Percentiles rank a stretch among this genome's conserved stretches.
These are phyloP conservation scores for Hippocampus guttulatus DNA, from an alignment of 2,113 vertebrate genomes.

Conservation along the genomic window DNA sequence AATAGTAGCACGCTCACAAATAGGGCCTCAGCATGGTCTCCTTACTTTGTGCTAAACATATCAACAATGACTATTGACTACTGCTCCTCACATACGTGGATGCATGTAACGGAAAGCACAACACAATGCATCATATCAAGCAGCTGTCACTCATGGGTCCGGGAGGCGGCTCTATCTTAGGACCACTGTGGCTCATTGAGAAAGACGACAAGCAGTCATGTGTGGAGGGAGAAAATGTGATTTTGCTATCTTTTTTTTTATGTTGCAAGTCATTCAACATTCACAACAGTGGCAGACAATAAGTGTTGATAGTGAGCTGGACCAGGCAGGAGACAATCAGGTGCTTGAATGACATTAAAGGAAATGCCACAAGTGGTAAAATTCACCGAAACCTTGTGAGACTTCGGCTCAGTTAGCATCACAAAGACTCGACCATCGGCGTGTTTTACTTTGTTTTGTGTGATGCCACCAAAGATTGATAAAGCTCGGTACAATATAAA, in stretches of 20 bases:
- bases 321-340: slow-evolving; percentile 21
- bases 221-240: slow-evolving; percentile 9
- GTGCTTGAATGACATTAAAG: not conserved
- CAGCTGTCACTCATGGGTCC: slow-evolving; percentile 33
- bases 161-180: slow-evolving; percentile 30
- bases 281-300: slow-evolving; percentile 17
- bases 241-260: slow-evolving; percentile 2
- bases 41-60: slow-evolving; percentile 40
- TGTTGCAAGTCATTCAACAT: slow-evolving; percentile 31
- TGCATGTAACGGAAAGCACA: slow-evolving; percentile 27
- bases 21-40: slow-evolving; percentile 46
- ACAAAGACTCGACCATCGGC: not conserved
- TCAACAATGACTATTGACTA: slow-evolving; percentile 21
- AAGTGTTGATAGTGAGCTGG: slow-evolving; percentile 68
- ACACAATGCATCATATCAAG: slow-evolving; percentile 27
- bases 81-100: slow-evolving; percentile 25
- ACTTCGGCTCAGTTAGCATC: not conserved
- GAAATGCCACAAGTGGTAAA: not conserved
- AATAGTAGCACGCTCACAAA: slow-evolving; percentile 22
- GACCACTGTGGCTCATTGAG: slow-evolving; percentile 22
- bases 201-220: slow-evolving; percentile 19
- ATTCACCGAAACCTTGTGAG: not conserved
- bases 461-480: not conserved
- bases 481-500: too few species aligned
- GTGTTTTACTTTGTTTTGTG: not conserved